Conservation (phyloP, 2,113 vertebrate genomes). For the Pachyramphus minor region DNA sequence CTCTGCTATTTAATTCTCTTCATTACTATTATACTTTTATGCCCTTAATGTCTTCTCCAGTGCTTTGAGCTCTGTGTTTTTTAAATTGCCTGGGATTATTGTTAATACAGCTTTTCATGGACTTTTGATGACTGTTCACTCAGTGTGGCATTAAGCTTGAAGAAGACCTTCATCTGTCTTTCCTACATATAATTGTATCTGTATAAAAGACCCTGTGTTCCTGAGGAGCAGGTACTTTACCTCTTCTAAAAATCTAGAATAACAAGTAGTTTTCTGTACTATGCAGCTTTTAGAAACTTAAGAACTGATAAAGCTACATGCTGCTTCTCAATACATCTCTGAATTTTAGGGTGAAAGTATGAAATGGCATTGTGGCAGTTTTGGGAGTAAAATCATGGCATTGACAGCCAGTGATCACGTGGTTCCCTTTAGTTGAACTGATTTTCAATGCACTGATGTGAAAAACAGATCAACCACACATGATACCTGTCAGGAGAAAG, state of each 20-base stretch:
- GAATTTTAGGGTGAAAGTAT: neutral
- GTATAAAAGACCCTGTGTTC: neutral
- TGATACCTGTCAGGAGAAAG: neutral
- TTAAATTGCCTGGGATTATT: slow-evolving; percentile 7
- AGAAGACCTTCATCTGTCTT: neutral
- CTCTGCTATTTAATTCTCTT: neutral
- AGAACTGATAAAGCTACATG: neutral
- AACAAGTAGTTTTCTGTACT: neutral
- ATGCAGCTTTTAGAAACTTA: neutral
- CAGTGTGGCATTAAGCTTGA: neutral
- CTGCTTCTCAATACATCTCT: neutral
- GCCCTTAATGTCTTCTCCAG: neutral
- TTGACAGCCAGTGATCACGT: neutral
- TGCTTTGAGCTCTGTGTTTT: neutral
- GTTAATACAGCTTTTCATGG: neutral
- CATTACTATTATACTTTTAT: neutral
- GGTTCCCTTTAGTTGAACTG: neutral
- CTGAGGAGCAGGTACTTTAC: neutral
- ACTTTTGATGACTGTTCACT: neutral
- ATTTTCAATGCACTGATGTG: neutral
- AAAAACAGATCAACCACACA: rapidly evolving
- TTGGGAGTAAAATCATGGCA: neutral
- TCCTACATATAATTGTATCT: neutral
- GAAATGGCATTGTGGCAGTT: neutral
- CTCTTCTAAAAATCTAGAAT: neutral